Evolutionary conservation across 2,113 vertebrate genomes (phyloP), one percentile per base, ranked within the genome.

Genomic region (Vimba vimba): DNA sequence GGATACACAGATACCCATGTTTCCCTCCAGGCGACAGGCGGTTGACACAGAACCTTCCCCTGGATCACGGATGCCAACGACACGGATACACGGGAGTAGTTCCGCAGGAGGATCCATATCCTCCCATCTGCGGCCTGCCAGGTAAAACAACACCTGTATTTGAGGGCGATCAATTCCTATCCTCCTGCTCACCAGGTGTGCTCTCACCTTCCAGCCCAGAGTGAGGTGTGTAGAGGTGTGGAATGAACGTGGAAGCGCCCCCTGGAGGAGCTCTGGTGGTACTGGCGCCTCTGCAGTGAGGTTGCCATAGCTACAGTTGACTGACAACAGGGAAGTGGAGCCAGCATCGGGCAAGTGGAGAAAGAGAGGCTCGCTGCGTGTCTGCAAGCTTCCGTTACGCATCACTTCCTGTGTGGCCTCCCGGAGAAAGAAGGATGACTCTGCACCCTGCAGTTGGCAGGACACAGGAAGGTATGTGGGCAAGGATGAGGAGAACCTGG

Each of bases 301-400:
- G 77, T 98, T 98, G 64, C 96, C 96, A 0, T 99, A 99, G 25
- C 95, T 97, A 92, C 95, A 97, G 7, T 97, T 98, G 90, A 99
- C 79, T 0, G 91, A 85, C 0, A 97, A 97, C 45, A 96, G 88
- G 64, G 91, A 79, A 25, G 87, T 76, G 0, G 88, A 12, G 11
- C 92, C 93, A 0, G 89, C 83, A 17, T 94, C 92, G 84, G 97
- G 92, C 85, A 95, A 94, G 86, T 96, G 96, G 85, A 98, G 92
- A 85, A 98, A 96, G 91, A 99, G 95, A 0, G 96, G 93, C 91
- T 98, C 97, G 0, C 91, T 95, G 13, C 97, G 95, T 0, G 96
- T 93, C 83, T 96, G 97, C 89, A 99, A 93, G 91, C 97, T 99
- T 91, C 96, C 94, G 25, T 99, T 99, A 71, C 96, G 95, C 93